Conservation (phyloP, 2,113 vertebrate species). For the Zingel zingel region DNA sequence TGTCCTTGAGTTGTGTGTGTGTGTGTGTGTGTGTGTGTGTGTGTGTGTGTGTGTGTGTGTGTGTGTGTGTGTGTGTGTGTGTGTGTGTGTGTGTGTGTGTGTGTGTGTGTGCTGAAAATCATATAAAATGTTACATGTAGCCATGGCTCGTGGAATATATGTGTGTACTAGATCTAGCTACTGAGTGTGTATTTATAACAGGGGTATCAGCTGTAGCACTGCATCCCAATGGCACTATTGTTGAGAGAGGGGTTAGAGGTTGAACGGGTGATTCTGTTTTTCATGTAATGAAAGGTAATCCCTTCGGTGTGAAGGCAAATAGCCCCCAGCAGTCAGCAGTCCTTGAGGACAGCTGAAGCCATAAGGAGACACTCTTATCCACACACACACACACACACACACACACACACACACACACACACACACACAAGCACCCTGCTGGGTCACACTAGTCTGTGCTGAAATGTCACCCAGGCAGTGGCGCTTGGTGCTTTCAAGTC, state of each 20-base stretch:
- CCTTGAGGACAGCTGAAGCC: slow-evolving; percentile 62
- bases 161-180: slow-evolving; percentile 20
- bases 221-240: slow-evolving; percentile 51
- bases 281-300: slow-evolving; percentile 71
- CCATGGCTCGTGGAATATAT: slow-evolving; percentile 5
- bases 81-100: neutral
- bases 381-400: slow-evolving; percentile 26
- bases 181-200: slow-evolving; percentile 44
- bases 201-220: slow-evolving; percentile 19
- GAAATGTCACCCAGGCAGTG: slow-evolving; percentile 75
- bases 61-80: no score
- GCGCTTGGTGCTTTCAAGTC: slow-evolving; percentile 72
- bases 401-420: slow-evolving; percentile 9
- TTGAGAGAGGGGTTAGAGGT: slow-evolving; percentile 51
- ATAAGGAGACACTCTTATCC: slow-evolving; percentile 25
- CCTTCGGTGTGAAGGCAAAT: slow-evolving; percentile 61
- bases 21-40: no score
- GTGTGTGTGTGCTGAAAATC: slow-evolving; percentile 4
- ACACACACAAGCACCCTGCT: slow-evolving; percentile 14
- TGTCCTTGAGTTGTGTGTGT: slow-evolving; percentile 37
- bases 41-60: no score
- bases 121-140: slow-evolving; percentile 10
- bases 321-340: slow-evolving; percentile 39
- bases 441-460: slow-evolving; percentile 54
- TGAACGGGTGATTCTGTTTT: slow-evolving; percentile 52